Percentiles rank a stretch among this genome's conserved stretches.
These are phyloP conservation scores for Callorhinus ursinus DNA, from an alignment of 2,113 vertebrate species.

Conservation along the genomic window DNA sequence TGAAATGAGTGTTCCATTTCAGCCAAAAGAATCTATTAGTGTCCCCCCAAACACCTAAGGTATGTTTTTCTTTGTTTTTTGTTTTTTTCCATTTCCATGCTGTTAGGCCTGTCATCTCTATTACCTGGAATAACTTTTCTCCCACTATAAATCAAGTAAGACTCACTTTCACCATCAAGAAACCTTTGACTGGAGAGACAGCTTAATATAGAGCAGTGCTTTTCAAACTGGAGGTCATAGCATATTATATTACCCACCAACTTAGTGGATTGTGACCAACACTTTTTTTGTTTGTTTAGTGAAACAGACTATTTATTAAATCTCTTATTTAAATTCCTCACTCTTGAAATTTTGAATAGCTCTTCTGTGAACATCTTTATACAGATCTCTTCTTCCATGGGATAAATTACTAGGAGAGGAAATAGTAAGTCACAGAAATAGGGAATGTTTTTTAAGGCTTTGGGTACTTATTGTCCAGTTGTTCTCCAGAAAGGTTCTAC, in stretches of 20 bases:
- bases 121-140: background rate
- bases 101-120: background rate
- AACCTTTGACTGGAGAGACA: background rate
- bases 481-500: background rate
- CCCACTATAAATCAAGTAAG: background rate
- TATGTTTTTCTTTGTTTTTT: background rate
- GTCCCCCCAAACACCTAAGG: background rate
- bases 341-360: conserved; percentile 17
- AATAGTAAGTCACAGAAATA: background rate
- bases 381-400: conserved; percentile 7
- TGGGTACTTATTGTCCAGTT: background rate
- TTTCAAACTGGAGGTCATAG: background rate
- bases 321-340: conserved; percentile 9
- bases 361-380: background rate
- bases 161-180: background rate
- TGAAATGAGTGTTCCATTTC: background rate
- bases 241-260: background rate
- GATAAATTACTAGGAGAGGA: background rate
- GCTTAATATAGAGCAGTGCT: background rate
- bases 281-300: background rate
- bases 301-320: conserved; percentile 4
- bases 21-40: background rate
- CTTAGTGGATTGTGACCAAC: background rate
- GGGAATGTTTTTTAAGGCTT: background rate
- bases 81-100: background rate